Percentiles rank a stretch among this genome's conserved stretches.
Evolutionary conservation across 2,113 vertebrate species (phyloP).

Genomic region (Astur gentilis): DNA sequence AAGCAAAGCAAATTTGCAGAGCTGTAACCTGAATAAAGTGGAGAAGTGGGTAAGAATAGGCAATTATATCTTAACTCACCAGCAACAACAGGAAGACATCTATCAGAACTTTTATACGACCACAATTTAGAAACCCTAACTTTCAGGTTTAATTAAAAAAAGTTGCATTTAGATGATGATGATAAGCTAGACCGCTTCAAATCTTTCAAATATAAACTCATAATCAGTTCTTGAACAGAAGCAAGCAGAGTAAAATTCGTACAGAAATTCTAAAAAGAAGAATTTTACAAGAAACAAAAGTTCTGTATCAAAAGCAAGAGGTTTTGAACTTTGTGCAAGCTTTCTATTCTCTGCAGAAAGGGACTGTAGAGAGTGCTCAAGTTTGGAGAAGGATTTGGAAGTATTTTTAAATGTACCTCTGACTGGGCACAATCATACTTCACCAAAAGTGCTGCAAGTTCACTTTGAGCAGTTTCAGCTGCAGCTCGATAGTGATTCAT

Average conservation of each 20-base stretch:
- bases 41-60: background rate
- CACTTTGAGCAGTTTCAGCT: conserved; percentile 75
- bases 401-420: conserved; percentile 67
- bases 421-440: conserved; percentile 74
- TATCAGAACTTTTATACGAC: background rate
- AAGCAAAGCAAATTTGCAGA: background rate
- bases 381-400: background rate
- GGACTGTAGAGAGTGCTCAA: background rate
- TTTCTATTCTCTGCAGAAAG: background rate
- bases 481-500: conserved; percentile 71
- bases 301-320: background rate
- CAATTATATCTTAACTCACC: background rate
- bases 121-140: background rate
- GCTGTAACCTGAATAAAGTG: background rate
- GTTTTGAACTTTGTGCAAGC: background rate
- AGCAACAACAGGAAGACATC: background rate
- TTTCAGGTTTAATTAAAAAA: background rate
- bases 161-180: background rate
- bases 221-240: background rate
- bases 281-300: background rate
- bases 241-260: background rate
- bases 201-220: background rate
- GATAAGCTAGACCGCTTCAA: background rate
- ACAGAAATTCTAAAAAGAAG: background rate
- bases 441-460: conserved; percentile 76